Base-by-base conservation (phyloP, 1,140 invertebrate species). In the Drosophila nasuta region DNA sequence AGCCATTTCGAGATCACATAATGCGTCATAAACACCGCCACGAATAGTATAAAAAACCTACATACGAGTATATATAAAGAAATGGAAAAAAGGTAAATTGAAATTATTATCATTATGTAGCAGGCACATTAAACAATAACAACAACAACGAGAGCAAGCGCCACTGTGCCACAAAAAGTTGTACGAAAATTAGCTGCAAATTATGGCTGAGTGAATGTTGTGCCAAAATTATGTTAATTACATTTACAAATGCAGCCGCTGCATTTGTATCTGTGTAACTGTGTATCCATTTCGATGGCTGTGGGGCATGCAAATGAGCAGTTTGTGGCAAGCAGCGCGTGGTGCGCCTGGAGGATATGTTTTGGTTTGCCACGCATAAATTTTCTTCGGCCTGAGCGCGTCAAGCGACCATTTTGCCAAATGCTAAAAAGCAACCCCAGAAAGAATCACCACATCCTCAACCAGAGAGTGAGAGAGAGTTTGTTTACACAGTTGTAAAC, bases 401-500 rank as follows among this genome's bases (percentile, higher is more conserved):
- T 81, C 59, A 48, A 67, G 72, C 60, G 67, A 75, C 66, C 70
- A 80, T 74, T 82, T 80, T 80, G 57, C 57, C 69, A 65, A 63
- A 77, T 77, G 83, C 65, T 73, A 81, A 88, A 88, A 83, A 25
- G 20, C 20, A 25, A 25, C 20, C 20, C 0, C 20, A 25, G 20
- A 25, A 52, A 15, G 52, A 35, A 49, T 15, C 74, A 48, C 38
- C 38, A n/a, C 8, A 41, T 3, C 38, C 38, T 3, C 38, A 41
- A 0, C 8, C 38, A 3, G 8, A 41, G 11, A 7, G 5, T 6
- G 35, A 52, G 5, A 33, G 35, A 59, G 54, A 72, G 76, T 77
- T 90, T 89, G 86, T 90, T 80, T 89, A 82, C 86, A 91, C 86
- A 89, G 81, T 90, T 91, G 86, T 90, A 82, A 75, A 86, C 76